These are phyloP conservation scores for Tortricodes alternella DNA, from an alignment of 2,888 invertebrate genomes.

Conservation along the genomic window DNA sequence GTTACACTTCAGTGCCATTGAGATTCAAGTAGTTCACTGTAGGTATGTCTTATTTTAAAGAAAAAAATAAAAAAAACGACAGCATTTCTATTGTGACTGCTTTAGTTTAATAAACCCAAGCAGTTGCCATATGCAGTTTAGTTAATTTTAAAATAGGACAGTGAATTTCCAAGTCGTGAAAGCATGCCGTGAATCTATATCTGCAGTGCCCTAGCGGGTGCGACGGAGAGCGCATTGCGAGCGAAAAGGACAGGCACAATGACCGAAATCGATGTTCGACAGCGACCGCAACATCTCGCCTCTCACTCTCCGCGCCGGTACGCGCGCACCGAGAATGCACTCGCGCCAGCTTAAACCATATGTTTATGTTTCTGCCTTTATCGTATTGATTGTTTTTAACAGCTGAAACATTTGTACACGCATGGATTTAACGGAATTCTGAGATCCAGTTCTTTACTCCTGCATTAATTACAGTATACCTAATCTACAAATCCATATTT, in stretches of 20 bases:
- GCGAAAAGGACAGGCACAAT: constrained; percentile 54
- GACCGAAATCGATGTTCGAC: constrained; percentile 73
- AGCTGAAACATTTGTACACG: not conserved
- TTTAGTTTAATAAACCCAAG: constrained; percentile 41
- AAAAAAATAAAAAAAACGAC: not conserved
- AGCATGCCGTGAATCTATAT: constrained; percentile 41
- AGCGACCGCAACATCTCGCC: constrained; percentile 33
- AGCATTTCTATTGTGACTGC: constrained; percentile 1
- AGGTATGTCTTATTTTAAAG: too few species aligned
- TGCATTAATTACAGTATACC: too few species aligned
- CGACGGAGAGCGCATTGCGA: constrained; percentile 47
- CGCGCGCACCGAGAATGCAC: constrained; percentile 69
- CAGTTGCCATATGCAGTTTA: constrained; percentile 29
- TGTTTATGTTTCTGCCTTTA: constrained; percentile 22
- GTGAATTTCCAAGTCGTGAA: constrained; percentile 44
- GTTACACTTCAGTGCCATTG: too few species aligned
- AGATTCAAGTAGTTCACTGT: too few species aligned
- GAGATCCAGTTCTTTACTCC: too few species aligned
- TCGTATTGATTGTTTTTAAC: constrained; percentile 7
- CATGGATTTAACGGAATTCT: too few species aligned
- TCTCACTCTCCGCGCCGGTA: constrained; percentile 58
- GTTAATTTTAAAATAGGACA: constrained; percentile 60
- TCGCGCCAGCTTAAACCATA: constrained; percentile 31
- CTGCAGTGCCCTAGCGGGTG: constrained; percentile 64
- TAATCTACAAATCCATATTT: too few species aligned